Evolutionary conservation across 2,888 invertebrate genomes (phyloP).

Genomic region (Diarsia brunnea): DNA sequence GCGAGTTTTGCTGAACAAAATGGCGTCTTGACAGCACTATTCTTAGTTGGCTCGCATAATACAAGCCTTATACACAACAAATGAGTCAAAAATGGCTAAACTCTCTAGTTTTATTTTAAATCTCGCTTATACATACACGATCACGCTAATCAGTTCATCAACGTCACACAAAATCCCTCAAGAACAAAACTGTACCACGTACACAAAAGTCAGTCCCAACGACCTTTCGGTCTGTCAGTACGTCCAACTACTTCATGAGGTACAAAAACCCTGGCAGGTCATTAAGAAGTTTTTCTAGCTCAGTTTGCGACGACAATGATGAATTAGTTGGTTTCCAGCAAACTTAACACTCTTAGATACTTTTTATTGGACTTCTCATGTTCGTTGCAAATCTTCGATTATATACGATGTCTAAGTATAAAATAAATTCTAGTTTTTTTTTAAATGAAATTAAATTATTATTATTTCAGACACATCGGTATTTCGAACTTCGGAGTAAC

Average conservation of each 20-base stretch:
- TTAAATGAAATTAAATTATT: too few species aligned
- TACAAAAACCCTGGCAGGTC: conserved; percentile 74
- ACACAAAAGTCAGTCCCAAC: conserved; percentile 56
- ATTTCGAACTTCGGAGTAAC: too few species aligned
- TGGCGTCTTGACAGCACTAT: too few species aligned
- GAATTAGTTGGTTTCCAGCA: conserved; percentile 71
- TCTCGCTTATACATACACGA: not conserved
- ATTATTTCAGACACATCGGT: too few species aligned
- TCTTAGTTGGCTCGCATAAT: too few species aligned
- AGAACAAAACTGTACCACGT: conserved; percentile 36
- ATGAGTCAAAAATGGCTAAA: not conserved
- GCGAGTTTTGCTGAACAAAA: too few species aligned
- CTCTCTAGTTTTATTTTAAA: not conserved
- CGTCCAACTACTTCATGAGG: conserved; percentile 57
- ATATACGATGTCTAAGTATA: not conserved
- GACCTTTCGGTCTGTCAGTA: conserved; percentile 49
- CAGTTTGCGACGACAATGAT: conserved; percentile 77
- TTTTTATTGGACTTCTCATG: conserved; percentile 63
- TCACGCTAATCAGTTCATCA: conserved; percentile 20
- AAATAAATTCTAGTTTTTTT: too few species aligned
- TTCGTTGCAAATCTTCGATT: conserved; percentile 40
- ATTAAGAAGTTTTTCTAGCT: conserved; percentile 78
- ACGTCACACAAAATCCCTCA: conserved; percentile 30
- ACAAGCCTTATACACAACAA: too few species aligned
- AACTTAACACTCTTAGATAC: conserved; percentile 58